Conservation (phyloP, 2,113 vertebrate species). For the Colinus virginianus region DNA sequence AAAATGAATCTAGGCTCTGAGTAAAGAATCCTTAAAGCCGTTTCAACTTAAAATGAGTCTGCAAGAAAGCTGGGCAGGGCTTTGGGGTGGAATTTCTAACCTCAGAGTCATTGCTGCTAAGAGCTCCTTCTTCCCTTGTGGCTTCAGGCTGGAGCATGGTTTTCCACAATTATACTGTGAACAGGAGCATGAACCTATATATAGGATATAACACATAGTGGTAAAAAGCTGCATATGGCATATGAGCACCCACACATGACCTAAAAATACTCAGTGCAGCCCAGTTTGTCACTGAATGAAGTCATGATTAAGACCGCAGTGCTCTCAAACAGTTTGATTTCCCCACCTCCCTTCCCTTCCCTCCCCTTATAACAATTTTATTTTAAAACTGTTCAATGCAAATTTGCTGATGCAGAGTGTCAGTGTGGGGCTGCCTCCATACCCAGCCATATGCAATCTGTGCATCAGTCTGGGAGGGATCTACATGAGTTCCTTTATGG, state of each 20-base stretch:
- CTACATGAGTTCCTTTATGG: neutral
- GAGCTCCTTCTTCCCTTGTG: constrained; percentile 61
- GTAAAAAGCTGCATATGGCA: constrained; percentile 72
- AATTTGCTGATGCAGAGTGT: constrained; percentile 18
- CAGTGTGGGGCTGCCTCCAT: neutral
- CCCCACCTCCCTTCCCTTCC: rapidly evolving
- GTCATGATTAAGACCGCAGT: constrained; percentile 12
- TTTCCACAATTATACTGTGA: constrained; percentile 74
- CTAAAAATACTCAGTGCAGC: constrained; percentile 71
- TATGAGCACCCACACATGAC: constrained; percentile 63
- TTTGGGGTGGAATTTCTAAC: constrained; percentile 35
- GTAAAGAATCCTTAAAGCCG: constrained; percentile 9
- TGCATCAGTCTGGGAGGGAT: neutral
- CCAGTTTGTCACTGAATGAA: constrained; percentile 68
- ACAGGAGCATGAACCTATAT: constrained; percentile 61
- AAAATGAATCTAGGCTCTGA: constrained; percentile 12
- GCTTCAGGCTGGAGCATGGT: constrained; percentile 59
- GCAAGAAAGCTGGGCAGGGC: neutral
- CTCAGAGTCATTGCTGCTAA: constrained; percentile 45
- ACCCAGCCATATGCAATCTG: neutral
- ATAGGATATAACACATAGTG: constrained; percentile 65
- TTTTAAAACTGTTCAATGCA: neutral
- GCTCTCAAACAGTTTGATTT: neutral
- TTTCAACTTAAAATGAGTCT: neutral
- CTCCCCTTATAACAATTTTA: neutral